Base-by-base conservation (phyloP, 1,140 invertebrate species). In the Tribolium madens region DNA sequence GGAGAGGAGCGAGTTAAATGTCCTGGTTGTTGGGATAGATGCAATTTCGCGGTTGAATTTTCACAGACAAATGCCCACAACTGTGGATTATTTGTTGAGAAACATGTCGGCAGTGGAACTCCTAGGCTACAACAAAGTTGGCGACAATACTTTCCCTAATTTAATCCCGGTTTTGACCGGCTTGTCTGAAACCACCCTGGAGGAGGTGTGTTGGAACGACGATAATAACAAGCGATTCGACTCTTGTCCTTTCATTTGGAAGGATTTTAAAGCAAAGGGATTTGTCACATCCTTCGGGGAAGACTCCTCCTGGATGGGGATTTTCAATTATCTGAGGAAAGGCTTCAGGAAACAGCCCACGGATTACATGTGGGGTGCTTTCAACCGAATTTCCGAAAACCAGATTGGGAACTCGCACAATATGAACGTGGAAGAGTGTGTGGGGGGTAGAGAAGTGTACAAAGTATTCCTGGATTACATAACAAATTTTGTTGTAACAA, bases 1-100 rank as follows among this genome's bases (percentile, higher is more conserved):
- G 57, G 64, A 1, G 0, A 10, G 7, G 12, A 48, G 6, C 71
- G 50, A 17, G 4, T 89, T 6, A 26, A 93, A 91, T 78, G 88
- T 98, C 0, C 87, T 97, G 15, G 87, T 97, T 7, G 84, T 97
- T n/a, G 96, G 96, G 0, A 88, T 97, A 10, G 96, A 97, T 84
- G 92, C 94, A 0, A 90, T 97, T 1, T 97, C 96, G 0, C 89
- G 95, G 52, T 87, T 96, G 57, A 96, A 97, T 86, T 93, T 96
- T 74, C 89, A 93, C 50, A 89, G 95, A 14, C 92, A 94, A 74
- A 93, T 97, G 92, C 92, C 92, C 0, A 89, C 89, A 80, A 95
- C 94, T 0, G 84, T 90, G 0, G 79, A 86, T 0, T 91, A 89
- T 79, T 96, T 78, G 21, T 26, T 26, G 9, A 87, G 88, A 73